Evolutionary conservation across 2,113 vertebrate species (phyloP).

Genomic region (Scatophagus argus): DNA sequence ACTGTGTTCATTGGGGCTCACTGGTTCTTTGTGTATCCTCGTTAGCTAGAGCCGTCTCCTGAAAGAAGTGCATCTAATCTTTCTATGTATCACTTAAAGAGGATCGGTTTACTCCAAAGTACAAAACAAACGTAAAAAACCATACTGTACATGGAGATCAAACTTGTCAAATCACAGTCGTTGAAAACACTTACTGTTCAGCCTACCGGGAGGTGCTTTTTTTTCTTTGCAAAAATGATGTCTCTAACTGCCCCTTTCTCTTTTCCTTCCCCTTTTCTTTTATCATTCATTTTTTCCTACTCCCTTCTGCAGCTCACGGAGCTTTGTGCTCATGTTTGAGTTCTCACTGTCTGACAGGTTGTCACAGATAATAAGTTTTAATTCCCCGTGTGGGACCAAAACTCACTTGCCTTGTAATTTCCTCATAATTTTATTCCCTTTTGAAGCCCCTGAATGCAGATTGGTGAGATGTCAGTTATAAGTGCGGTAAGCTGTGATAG

Average conservation of each 20-base stretch:
- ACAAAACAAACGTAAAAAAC: slow-evolving; percentile 39
- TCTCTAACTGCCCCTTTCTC: slow-evolving; percentile 72
- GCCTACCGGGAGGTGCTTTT: slow-evolving; percentile 51
- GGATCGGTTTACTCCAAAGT: slow-evolving; percentile 29
- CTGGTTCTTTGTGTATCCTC: background rate
- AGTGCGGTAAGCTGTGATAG: slow-evolving; percentile 64
- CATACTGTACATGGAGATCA: slow-evolving; percentile 52
- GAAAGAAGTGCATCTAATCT: slow-evolving; percentile 1
- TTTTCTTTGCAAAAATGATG: slow-evolving; percentile 32
- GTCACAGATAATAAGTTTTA: slow-evolving; percentile 88
- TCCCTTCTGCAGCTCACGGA: slow-evolving; percentile 72
- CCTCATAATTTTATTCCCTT: slow-evolving; percentile 84
- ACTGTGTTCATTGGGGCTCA: slow-evolving; percentile 12
- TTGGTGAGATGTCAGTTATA: slow-evolving; percentile 80
- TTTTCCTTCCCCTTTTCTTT: slow-evolving; percentile 69
- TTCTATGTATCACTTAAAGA: slow-evolving; percentile 27
- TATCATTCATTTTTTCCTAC: slow-evolving; percentile 46
- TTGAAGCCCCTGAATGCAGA: slow-evolving; percentile 82
- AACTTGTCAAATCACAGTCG: slow-evolving; percentile 68
- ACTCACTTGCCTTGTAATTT: slow-evolving; percentile 85
- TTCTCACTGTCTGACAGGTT: slow-evolving; percentile 84
- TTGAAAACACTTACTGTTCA: slow-evolving; percentile 58
- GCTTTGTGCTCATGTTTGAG: slow-evolving; percentile 81
- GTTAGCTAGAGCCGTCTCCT: slow-evolving; percentile 2
- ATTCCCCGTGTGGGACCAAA: slow-evolving; percentile 83